Base-by-base conservation (phyloP, 2,888 invertebrate species). In the Drosophila mercatorum region DNA sequence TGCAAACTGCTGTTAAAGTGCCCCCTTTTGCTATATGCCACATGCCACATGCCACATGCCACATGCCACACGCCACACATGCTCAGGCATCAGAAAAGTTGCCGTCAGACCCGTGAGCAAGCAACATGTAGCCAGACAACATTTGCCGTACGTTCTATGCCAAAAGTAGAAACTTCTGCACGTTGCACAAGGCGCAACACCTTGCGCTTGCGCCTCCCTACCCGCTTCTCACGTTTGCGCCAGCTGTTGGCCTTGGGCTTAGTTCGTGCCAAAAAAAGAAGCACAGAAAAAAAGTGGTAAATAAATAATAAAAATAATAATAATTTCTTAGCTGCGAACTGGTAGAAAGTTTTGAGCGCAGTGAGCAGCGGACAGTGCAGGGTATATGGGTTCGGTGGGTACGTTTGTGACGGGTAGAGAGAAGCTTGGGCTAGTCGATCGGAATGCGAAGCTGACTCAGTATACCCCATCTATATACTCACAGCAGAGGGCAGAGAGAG, bases 71-170 rank as follows among this genome's bases (percentile, higher is more conserved):
- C 12, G 56, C 61, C 61, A 55, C 52, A 60, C 62, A 72, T 52
- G 60, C 40, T 64, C 41, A 31, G 44, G 41, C 72, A 55, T 55
- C 60, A 49, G 28, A 40, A 75, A 72, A 66, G 63, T 66, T 66
- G 59, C 14, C 47, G 22, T 14, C 51, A 55, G 65, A 58, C 31
- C 57, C 53, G 51, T 62, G 79, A 40, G 75, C 69, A 69, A 40
- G 75, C 69, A 78, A 62, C 75, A 60, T 63, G 70, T 61, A 46
- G 53, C 14, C 60, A 63, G 62, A 59, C 52, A 63, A 34, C 41
- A 44, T 40, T 53, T 56, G 72, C 60, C 55, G 46, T 43, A 57
- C 22, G 66, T n/a, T 44, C 41, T 28, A 26, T 26, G 53, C 44
- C 38, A 59, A 63, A 78, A 58, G n/a, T n/a, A 49, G 10, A 31